Percentiles rank a stretch among this genome's conserved stretches.
These are phyloP conservation scores for Tautogolabrus adspersus DNA, from an alignment of 2,113 vertebrate species.

Conservation along the genomic window DNA sequence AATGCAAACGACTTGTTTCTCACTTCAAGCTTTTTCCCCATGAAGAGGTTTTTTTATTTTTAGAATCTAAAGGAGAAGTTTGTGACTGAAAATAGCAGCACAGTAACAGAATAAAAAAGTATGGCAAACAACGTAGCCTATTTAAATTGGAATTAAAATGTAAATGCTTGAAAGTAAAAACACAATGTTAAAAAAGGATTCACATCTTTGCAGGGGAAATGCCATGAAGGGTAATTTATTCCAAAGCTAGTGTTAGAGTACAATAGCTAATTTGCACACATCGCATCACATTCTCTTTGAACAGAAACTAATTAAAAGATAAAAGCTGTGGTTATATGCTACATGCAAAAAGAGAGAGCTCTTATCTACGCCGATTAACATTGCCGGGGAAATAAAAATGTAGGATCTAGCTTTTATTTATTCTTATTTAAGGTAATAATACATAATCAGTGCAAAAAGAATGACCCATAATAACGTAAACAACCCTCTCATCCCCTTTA, in stretches of 20 bases:
- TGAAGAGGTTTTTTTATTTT: constrained; percentile 43
- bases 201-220: neutral
- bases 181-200: neutral
- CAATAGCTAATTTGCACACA: constrained; percentile 20
- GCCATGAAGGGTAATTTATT: constrained; percentile 21
- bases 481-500: neutral
- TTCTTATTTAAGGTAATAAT: constrained; percentile 31
- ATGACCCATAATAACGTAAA: neutral
- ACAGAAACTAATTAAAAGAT: constrained; percentile 54
- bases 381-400: constrained; percentile 7
- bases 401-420: constrained; percentile 3
- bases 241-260: constrained; percentile 6
- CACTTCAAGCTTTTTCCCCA: constrained; percentile 43
- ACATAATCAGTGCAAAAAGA: constrained; percentile 1
- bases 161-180: neutral
- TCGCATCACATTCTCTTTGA: constrained; percentile 22
- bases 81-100: constrained; percentile 48
- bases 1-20: constrained; percentile 60
- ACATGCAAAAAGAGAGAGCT: constrained; percentile 14
- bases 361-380: constrained; percentile 39
- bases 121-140: no score
- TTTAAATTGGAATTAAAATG: no score
- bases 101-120: neutral
- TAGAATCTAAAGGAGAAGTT: constrained; percentile 2
- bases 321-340: constrained; percentile 28